Evolutionary conservation across 2,797 vertebrate species (phyloP).

Genomic region (Stomatorhinus walkeri): DNA sequence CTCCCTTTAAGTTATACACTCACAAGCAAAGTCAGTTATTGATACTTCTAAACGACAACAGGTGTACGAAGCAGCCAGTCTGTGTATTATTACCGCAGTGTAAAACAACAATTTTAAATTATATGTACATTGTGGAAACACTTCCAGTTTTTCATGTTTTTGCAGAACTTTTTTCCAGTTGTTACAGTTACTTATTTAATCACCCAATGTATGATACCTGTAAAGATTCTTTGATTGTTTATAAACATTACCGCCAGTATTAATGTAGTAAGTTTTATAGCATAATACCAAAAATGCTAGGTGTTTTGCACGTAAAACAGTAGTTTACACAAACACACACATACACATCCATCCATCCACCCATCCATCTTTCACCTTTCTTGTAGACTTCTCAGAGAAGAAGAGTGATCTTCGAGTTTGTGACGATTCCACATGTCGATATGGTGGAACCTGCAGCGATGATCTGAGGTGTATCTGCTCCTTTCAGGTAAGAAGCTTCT

Average conservation of each 20-base stretch:
- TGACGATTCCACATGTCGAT: slow-evolving; percentile 82
- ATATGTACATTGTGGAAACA: neutral
- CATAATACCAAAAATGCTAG: neutral
- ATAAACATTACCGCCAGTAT: neutral
- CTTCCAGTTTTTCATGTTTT: neutral
- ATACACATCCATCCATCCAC: neutral
- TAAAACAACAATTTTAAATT: neutral
- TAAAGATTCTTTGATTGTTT: neutral
- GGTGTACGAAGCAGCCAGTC: neutral
- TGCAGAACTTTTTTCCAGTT: neutral
- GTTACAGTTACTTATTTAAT: neutral
- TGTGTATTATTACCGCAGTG: neutral
- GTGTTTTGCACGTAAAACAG: neutral
- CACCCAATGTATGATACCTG: neutral
- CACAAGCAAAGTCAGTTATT: neutral
- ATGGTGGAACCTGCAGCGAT: slow-evolving; percentile 82
- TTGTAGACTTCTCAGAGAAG: slow-evolving; percentile 76
- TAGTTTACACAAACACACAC: neutral
- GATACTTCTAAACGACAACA: neutral
- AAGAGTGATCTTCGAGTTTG: slow-evolving; percentile 78
- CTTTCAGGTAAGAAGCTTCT: slow-evolving; percentile 73
- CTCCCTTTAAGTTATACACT: neutral
- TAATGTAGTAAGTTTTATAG: neutral
- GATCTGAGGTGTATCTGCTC: slow-evolving; percentile 86
- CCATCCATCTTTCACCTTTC: neutral